phyloP scores from a whole-genome alignment of 2,797 vertebrate species.

The Sebastes iracundus region DNA sequence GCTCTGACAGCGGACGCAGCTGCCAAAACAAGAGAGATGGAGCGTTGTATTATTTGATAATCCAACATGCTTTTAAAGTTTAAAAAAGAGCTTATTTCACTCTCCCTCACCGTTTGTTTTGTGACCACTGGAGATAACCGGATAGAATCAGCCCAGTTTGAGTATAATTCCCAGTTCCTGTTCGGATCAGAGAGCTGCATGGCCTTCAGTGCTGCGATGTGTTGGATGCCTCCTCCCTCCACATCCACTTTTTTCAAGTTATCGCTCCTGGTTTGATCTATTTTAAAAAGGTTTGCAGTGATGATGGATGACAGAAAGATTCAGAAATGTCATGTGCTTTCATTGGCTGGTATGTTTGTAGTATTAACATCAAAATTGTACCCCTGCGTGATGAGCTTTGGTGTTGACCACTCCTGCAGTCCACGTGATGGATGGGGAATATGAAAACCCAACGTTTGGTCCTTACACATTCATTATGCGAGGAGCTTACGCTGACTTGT shows the following conservation, averaged over 20 bases:
- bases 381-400: rapidly evolving
- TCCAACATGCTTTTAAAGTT: neutral
- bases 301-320: neutral
- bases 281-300: conserved; percentile 14
- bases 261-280: rapidly evolving
- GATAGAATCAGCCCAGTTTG: conserved; percentile 86
- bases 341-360: neutral
- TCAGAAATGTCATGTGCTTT: neutral
- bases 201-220: conserved; percentile 68
- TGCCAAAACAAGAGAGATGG: conserved; percentile 44
- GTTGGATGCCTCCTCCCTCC: conserved; percentile 72
- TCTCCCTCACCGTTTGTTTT: conserved; percentile 83
- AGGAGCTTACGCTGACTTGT: neutral
- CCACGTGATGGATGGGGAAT: neutral
- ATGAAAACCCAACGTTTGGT: conserved; percentile 35
- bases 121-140: conserved; percentile 79
- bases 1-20: conserved; percentile 86
- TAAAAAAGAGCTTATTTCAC: neutral
- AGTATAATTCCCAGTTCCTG: conserved; percentile 81
- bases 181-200: conserved; percentile 70
- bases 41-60: neutral
- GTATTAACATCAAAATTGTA: neutral
- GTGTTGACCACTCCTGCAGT: rapidly evolving
- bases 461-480: conserved; percentile 2
- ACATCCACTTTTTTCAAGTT: neutral